Conservation (phyloP, 2,888 invertebrate genomes). For the Entomobrya multifasciata region DNA sequence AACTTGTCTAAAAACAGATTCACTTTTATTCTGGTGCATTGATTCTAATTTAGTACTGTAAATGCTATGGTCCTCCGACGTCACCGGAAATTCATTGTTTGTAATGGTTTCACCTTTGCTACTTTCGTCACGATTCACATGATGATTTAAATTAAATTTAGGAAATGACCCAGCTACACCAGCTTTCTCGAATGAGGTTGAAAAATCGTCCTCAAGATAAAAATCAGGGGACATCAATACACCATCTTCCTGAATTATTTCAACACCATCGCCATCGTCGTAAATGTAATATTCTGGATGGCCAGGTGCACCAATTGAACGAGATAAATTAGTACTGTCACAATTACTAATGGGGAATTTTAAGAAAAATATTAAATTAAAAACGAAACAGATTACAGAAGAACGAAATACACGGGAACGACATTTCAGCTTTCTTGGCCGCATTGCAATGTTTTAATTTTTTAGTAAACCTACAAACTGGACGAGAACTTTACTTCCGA, state of each 20-base stretch:
- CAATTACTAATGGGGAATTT: background rate
- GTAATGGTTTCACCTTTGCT: background rate
- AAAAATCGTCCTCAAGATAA: conserved; percentile 47
- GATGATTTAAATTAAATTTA: background rate
- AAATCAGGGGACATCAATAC: conserved; percentile 11
- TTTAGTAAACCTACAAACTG: background rate
- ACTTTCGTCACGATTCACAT: conserved; percentile 5
- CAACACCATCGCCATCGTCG: conserved; percentile 2
- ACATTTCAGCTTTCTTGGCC: conserved; percentile 40
- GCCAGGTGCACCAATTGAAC: conserved; percentile 7
- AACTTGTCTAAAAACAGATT: conserved; percentile 17
- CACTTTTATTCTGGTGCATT: conserved; percentile 46
- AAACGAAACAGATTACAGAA: background rate
- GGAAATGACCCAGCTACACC: conserved; percentile 46
- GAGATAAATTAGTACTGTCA: background rate
- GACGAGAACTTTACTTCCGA: conserved; percentile 13
- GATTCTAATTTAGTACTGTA: background rate
- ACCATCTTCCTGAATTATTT: conserved; percentile 19
- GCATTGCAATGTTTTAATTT: conserved; percentile 15
- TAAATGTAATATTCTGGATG: conserved; percentile 46
- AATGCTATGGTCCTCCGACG: background rate
- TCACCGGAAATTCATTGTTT: conserved; percentile 60
- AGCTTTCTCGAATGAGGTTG: conserved; percentile 38
- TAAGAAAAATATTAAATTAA: conserved; percentile 1
- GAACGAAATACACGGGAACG: conserved; percentile 3